A percentile compares a stretch with the other conserved stretches of the same genome.
These are phyloP conservation scores for Rostratula benghalensis DNA, from an alignment of 2,113 vertebrate genomes.

Conservation along the genomic window DNA sequence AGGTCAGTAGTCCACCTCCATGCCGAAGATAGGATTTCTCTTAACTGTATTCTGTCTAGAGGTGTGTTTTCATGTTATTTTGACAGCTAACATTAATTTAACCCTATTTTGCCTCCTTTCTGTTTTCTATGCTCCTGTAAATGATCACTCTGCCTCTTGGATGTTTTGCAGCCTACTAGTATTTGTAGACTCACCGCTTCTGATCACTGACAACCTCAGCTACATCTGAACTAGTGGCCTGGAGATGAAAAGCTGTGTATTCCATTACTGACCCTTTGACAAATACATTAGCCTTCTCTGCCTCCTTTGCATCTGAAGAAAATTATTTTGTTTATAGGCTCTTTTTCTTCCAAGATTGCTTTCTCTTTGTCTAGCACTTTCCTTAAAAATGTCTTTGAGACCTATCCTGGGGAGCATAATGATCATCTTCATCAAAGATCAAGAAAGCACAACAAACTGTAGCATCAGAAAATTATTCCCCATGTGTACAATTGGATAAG, in stretches of 20 bases:
- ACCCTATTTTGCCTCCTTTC: neutral
- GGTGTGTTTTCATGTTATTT: neutral
- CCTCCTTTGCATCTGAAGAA: neutral
- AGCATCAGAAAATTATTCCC: neutral
- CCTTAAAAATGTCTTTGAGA: neutral
- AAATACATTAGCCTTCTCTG: neutral
- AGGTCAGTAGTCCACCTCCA: neutral
- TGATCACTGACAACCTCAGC: neutral
- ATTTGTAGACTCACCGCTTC: neutral
- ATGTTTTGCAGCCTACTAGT: neutral
- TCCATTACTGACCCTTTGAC: neutral
- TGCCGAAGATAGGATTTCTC: neutral
- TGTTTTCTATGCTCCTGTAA: neutral
- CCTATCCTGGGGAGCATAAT: neutral
- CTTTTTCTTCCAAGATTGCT: neutral
- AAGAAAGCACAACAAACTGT: neutral
- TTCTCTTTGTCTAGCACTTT: neutral
- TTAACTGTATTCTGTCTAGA: neutral
- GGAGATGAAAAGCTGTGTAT: neutral
- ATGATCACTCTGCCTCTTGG: neutral
- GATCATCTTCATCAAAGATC: neutral
- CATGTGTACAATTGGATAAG: neutral
- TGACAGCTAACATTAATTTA: constrained; percentile 15
- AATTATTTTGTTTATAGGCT: neutral
- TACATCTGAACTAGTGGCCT: neutral